Evolutionary conservation across 2,797 vertebrate species (phyloP).

Genomic region (Lepilemur ruficaudatus): DNA sequence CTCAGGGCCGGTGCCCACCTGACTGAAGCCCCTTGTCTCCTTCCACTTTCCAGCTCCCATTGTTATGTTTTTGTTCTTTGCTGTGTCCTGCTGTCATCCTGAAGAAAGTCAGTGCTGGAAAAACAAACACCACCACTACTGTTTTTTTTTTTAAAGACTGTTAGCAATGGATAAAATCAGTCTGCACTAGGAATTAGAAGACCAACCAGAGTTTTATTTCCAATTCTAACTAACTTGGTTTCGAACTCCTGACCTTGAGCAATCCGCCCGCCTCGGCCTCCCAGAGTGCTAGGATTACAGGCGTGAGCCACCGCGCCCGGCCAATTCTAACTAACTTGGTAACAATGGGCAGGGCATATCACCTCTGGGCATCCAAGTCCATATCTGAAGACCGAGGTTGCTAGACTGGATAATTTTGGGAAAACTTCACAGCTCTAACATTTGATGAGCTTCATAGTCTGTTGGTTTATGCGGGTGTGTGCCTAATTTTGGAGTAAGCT

Average conservation of each 20-base stretch:
- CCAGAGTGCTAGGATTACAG: too few species aligned
- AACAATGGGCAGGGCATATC: background rate
- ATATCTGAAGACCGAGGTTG: background rate
- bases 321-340: background rate
- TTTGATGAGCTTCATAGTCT: background rate
- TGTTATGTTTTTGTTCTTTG: background rate
- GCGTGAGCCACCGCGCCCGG: too few species aligned
- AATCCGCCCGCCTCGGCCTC: too few species aligned
- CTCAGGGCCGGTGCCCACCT: too few species aligned
- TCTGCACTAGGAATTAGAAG: background rate
- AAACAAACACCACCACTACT: background rate
- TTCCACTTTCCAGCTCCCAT: background rate
- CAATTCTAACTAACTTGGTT: background rate
- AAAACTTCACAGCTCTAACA: background rate
- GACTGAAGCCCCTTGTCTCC: background rate
- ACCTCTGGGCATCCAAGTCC: background rate
- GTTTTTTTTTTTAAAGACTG: background rate
- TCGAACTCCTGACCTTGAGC: too few species aligned
- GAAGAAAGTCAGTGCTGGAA: background rate
- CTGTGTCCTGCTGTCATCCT: background rate
- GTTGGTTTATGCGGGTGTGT: background rate
- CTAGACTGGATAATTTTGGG: constrained; percentile 13
- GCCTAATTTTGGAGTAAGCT: background rate
- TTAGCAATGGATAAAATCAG: background rate
- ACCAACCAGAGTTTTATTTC: background rate